phyloP scores from a whole-genome alignment of 2,797 vertebrate genomes.

The Morus bassanus region DNA sequence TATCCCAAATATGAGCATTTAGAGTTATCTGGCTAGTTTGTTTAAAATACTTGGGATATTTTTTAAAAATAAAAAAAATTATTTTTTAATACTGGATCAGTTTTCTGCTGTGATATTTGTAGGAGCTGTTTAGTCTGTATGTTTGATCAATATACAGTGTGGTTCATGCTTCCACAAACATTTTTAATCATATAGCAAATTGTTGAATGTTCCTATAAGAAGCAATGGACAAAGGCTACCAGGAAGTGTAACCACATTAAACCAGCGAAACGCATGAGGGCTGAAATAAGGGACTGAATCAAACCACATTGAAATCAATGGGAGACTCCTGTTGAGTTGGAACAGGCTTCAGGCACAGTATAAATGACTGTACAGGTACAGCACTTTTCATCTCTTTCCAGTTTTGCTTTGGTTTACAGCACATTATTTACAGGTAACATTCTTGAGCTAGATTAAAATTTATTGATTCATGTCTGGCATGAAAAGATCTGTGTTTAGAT shows the following conservation, averaged over 20 bases:
- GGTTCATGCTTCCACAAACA: neutral
- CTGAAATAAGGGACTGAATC: neutral
- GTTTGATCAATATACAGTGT: neutral
- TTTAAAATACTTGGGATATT: neutral
- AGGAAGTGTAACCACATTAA: neutral
- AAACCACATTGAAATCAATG: neutral
- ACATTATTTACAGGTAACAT: neutral
- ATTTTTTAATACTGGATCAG: neutral
- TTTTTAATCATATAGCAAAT: neutral
- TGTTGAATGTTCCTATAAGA: neutral
- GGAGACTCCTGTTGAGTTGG: neutral
- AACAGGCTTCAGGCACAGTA: neutral
- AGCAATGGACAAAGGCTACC: neutral
- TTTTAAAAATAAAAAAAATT: neutral
- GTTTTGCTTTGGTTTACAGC: neutral
- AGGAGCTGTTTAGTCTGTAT: neutral
- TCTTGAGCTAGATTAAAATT: neutral
- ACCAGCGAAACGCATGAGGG: neutral
- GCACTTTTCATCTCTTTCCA: neutral
- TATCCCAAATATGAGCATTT: neutral
- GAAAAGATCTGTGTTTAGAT: neutral
- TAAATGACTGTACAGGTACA: neutral
- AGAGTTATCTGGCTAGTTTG: neutral
- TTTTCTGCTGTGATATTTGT: neutral
- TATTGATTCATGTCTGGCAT: neutral